Evolutionary conservation across 2,888 invertebrate genomes (phyloP).

Genomic region (Epistrophella euchroma): DNA sequence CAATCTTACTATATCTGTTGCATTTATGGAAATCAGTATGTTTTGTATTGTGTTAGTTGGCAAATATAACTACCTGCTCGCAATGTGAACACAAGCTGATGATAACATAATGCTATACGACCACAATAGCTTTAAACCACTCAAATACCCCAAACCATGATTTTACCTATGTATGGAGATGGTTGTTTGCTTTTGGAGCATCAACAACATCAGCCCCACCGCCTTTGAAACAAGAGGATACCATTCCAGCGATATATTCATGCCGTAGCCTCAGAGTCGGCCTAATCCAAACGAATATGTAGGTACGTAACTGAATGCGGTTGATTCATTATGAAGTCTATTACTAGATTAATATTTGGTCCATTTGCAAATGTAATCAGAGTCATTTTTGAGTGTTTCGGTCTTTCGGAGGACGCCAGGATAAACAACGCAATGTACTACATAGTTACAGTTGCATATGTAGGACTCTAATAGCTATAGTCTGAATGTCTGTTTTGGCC

Average conservation of each 20-base stretch:
- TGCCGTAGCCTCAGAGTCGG: not conserved
- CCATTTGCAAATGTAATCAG: slow-evolving; percentile 70
- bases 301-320: slow-evolving; percentile 47
- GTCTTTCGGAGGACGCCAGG: slow-evolving; percentile 3
- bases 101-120: slow-evolving; percentile 29
- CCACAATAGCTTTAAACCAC: slow-evolving; percentile 45
- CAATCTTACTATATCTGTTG: slow-evolving; percentile 40
- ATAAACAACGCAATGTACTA: not conserved
- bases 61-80: slow-evolving; percentile 4
- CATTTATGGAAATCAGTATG: slow-evolving; percentile 13
- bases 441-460: not conserved
- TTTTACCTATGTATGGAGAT: not conserved
- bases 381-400: slow-evolving; percentile 47
- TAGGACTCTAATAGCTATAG: not conserved
- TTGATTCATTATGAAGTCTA: slow-evolving; percentile 64
- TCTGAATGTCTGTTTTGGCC: not conserved
- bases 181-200: not conserved
- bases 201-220: not conserved
- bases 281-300: slow-evolving; percentile 42
- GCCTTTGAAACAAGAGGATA: not conserved
- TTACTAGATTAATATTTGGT: slow-evolving; percentile 71
- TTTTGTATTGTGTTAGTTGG: not conserved
- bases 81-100: slow-evolving; percentile 27
- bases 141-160: slow-evolving; percentile 29
- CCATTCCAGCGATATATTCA: not conserved